Evolutionary conservation across 2,888 invertebrate species (phyloP), one percentile per base, ranked within the genome.

Genomic region (Patella pellucida): DNA sequence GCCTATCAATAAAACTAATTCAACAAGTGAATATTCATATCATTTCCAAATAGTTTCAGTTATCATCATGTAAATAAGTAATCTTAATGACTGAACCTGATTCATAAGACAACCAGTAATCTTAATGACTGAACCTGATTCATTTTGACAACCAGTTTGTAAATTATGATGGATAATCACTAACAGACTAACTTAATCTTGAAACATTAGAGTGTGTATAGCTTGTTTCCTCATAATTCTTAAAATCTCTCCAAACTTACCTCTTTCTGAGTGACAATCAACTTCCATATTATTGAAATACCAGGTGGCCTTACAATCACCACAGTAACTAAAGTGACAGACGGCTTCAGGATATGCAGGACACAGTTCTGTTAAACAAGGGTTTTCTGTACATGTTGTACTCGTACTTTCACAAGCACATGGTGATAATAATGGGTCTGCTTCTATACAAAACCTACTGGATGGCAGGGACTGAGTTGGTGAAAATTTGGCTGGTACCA

Each of bases 311-410:
- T 79, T 83, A 75, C 89, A 89, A 11, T 73, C 78, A 0, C 84
- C 85, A 79, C 89, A 89, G 78, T 88, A 85, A 72, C 82, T 81
- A n/a, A 88, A 76, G 16, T 78, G 78, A 78, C 89, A 89, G 15
- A 73, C 80, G 14, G 89, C 88, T 68, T 87, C 86, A 2, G 89
- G 89, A 74, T 85, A 86, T 14, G 86, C 83, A 15, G 82, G 80
- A 78, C 89, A 89, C 4, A 81, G 76, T 9, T 77, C 82, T 0
- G 76, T 80, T 71, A 78, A 75, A 81, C 89, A 89, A 1, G 88
- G 89, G 80, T 88, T 88, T 7, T 77, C 73, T 9, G 78, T 74
- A 79, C 89, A 89, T 2, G 81, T 79, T 3, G 85, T 85, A 27
- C 83, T 78, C 23, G 75, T 79, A 27, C 73, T 73, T 50, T 84